phyloP scores from a whole-genome alignment of 1,140 invertebrate genomes.

The Coptotermes formosanus region DNA sequence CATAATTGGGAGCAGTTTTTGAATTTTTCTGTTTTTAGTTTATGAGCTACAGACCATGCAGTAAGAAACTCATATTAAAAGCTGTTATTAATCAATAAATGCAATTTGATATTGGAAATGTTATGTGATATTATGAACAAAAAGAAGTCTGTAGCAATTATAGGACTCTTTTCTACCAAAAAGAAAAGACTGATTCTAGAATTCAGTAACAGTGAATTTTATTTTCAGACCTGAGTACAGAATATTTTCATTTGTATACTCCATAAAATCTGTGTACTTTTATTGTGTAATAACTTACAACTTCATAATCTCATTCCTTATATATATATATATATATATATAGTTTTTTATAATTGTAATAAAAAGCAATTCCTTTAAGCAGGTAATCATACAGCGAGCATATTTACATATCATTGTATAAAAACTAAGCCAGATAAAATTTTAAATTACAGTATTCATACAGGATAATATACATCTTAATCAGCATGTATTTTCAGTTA shows the following conservation, averaged over 20 bases:
- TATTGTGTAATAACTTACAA: constrained; percentile 23
- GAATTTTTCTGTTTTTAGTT: too few relatives aligned
- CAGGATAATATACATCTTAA: constrained; percentile 6
- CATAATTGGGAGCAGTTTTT: too few relatives aligned
- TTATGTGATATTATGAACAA: too few relatives aligned
- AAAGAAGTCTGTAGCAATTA: too few relatives aligned
- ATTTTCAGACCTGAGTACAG: constrained; percentile 24
- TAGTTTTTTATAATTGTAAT: not conserved
- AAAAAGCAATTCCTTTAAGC: not conserved
- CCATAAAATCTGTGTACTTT: constrained; percentile 17
- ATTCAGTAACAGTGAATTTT: not conserved
- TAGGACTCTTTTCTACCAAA: too few relatives aligned
- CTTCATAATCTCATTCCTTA: not conserved
- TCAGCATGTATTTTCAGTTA: constrained; percentile 13
- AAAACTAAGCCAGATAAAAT: constrained; percentile 24
- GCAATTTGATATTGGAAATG: too few relatives aligned
- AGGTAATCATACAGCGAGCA: constrained; percentile 20
- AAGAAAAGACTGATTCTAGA: too few relatives aligned
- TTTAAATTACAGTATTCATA: constrained; percentile 10
- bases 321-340: constrained; percentile 10
- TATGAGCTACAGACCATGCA: too few relatives aligned
- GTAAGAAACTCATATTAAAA: too few relatives aligned
- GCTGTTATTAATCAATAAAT: too few relatives aligned
- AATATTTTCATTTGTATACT: constrained; percentile 23
- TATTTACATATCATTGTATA: constrained; percentile 28